Conservation (phyloP, 2,113 vertebrate genomes). For the Tyto alba region DNA sequence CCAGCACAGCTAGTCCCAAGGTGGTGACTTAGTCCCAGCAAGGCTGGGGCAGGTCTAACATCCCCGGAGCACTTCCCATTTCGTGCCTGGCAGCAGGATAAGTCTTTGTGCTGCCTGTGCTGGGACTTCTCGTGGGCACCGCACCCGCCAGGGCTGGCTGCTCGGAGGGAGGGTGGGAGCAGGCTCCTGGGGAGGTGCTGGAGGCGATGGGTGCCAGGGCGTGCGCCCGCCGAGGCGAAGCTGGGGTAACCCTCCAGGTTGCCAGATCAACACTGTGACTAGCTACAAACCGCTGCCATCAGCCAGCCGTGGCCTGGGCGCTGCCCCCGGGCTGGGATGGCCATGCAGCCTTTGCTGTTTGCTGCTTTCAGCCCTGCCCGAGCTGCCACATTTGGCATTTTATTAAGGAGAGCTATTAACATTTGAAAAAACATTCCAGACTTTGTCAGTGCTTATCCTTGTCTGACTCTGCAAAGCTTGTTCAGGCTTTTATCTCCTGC, state of each 20-base stretch:
- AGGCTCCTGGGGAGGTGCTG: neutral
- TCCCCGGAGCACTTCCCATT: no score
- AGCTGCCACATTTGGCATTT: neutral
- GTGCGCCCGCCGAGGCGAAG: neutral
- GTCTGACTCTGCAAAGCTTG: constrained; percentile 9
- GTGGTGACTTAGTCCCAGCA: neutral
- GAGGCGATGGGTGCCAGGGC: neutral
- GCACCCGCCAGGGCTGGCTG: fast-evolving
- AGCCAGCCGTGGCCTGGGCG: fast-evolving
- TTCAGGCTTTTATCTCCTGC: neutral
- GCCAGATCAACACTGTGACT: neutral
- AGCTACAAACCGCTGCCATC: neutral
- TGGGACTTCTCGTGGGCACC: fast-evolving
- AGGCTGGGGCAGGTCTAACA: fast-evolving
- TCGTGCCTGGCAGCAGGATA: neutral
- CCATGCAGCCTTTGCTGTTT: neutral
- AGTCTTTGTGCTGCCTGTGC: no score
- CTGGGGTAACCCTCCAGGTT: neutral
- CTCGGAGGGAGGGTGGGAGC: neutral
- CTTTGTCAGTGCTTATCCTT: constrained; percentile 21
- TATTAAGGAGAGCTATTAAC: neutral
- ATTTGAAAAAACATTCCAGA: constrained; percentile 8
- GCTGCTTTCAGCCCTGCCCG: neutral
- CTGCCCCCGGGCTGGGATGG: neutral
- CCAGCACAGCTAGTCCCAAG: neutral